Evolutionary conservation across 1,140 invertebrate genomes (phyloP).

Genomic region (Orchestia grillus): DNA sequence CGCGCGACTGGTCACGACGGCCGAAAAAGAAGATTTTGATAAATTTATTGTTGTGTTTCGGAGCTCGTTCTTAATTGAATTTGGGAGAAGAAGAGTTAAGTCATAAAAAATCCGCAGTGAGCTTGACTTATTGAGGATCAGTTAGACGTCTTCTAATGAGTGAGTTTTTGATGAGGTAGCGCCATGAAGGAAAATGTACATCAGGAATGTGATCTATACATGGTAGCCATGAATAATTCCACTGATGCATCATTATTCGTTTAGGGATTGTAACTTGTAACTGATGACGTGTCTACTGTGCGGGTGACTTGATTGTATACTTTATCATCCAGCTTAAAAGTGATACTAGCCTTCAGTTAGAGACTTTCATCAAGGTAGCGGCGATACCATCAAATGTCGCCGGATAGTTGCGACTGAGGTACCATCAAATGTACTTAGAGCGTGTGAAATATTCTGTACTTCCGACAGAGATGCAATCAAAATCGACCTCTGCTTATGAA

Average conservation of each 20-base stretch:
- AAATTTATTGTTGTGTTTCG: not conserved
- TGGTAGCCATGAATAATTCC: not conserved
- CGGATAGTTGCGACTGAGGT: too few species aligned
- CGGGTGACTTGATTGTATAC: not conserved
- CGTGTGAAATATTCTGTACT: too few species aligned
- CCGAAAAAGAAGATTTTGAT: not conserved
- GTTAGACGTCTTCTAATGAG: not conserved
- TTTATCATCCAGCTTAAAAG: too few species aligned
- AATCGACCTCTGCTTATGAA: too few species aligned
- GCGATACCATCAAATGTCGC: too few species aligned
- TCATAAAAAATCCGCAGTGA: not conserved
- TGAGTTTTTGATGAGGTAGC: not conserved
- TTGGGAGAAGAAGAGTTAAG: not conserved
- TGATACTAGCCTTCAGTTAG: too few species aligned
- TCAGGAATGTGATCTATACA: not conserved
- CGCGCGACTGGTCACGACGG: not conserved
- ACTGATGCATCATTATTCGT: not conserved
- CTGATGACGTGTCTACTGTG: not conserved
- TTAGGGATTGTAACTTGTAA: too few species aligned
- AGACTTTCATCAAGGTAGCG: too few species aligned
- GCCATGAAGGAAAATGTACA: not conserved
- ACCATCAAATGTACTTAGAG: too few species aligned
- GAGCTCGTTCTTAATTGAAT: slow-evolving; percentile 1
- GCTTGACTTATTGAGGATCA: not conserved
- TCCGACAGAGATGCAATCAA: too few species aligned